Evolutionary conservation across 2,113 vertebrate species (phyloP).

Genomic region (Caretta caretta): DNA sequence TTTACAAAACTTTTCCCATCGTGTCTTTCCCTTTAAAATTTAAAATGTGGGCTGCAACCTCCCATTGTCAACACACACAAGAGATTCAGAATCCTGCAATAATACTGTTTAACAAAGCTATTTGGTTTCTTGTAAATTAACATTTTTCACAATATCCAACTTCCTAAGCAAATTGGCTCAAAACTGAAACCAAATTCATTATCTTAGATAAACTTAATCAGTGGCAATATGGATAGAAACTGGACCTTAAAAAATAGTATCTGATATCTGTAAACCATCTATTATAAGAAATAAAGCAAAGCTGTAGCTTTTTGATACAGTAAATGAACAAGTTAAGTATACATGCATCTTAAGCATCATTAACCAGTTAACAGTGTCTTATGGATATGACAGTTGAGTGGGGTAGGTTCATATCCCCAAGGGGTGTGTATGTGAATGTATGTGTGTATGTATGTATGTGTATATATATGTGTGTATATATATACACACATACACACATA

Average conservation of each 20-base stretch:
- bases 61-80: not conserved
- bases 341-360: not conserved
- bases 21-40: not conserved
- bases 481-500: not conserved
- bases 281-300: not conserved
- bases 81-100: not conserved
- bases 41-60: not conserved
- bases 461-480: no score
- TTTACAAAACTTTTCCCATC: not conserved
- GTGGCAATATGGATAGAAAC: not conserved
- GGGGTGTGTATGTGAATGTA: not conserved
- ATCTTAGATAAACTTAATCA: not conserved
- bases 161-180: not conserved
- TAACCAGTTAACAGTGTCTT: constrained; percentile 7
- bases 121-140: not conserved
- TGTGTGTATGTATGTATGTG: no score
- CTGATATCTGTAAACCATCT: not conserved
- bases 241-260: not conserved
- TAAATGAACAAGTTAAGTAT: not conserved
- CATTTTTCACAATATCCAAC: not conserved
- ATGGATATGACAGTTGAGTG: constrained; percentile 26
- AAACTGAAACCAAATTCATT: not conserved
- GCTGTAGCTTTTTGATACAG: not conserved
- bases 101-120: not conserved
- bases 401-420: not conserved